Evolutionary conservation across 2,113 vertebrate species (phyloP), one percentile per base, ranked within the genome.

Genomic region (Scalopus aquaticus): DNA sequence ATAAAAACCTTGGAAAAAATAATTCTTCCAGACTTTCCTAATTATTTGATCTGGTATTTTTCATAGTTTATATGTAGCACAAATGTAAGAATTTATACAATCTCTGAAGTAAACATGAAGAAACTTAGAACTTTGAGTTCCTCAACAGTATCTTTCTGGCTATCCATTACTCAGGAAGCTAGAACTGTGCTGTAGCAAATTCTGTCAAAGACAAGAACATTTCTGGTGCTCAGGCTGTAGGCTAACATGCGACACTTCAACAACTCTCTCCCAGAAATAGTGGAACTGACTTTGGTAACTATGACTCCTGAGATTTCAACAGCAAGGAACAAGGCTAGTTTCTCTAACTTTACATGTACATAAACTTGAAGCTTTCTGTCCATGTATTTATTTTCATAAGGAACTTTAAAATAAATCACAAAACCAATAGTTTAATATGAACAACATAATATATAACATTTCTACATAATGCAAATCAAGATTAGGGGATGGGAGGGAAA

Each of bases 41-140:
- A 77, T 62, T 78, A 91, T 91, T 64, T 83, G 49, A n/a, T 56
- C 20, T 51, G 15, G 24, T 76, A 82, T 91, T 88, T 80, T 67
- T 60, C 54, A 58, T 67, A 62, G 73, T 8, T 95, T 35, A 85
- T n/a, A 58, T 60, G 56, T 1, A 70, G 5, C 49, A 93, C 26
- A 93, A 56, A 72, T 79, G 37, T 30, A 28, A 58, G 78, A 74
- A 80, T 65, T 72, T 83, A 54, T 56, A 79, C 30, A 13, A 60
- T 30, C 39, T 91, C 72, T 6, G 49, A 82, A 93, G 37, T n/a
- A 82, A 86, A 90, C 37, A 90, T 10, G 7, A 72, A 65, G 22
- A 69, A 26, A 80, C 35, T 32, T 79, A 20, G 39, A 46, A 72
- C 10, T 74, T 20, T 12, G 9, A 67, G 49, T 37, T 80, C 24